phyloP scores from a whole-genome alignment of 2,113 vertebrate species.

The Atherinomorus stipes region DNA sequence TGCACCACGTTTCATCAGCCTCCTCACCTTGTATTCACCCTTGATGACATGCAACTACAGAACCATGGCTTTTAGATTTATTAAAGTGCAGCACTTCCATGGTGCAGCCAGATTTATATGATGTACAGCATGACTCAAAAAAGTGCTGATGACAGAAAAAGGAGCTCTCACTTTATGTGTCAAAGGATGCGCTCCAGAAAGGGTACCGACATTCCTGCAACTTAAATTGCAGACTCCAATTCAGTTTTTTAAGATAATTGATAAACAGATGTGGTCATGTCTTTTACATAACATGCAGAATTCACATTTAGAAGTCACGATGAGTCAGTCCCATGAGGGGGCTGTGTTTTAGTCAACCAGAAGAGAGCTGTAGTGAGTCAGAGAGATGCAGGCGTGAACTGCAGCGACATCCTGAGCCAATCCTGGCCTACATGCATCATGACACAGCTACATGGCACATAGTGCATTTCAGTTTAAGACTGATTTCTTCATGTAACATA shows the following conservation, averaged over 20 bases:
- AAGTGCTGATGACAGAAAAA: conserved; percentile 30
- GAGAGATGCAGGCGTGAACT: conserved; percentile 62
- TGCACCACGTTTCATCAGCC: not conserved
- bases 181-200: not conserved
- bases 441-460: conserved; percentile 49
- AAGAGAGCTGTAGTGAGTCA: conserved; percentile 64
- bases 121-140: not conserved
- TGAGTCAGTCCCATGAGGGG: conserved; percentile 19
- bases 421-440: conserved; percentile 64
- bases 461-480: too few relatives aligned
- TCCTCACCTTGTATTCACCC: not conserved
- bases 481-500: too few relatives aligned
- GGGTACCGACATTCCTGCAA: not conserved
- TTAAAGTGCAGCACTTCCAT: not conserved
- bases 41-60: not conserved
- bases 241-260: not conserved
- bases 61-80: conserved; percentile 13
- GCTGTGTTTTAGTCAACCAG: conserved; percentile 50
- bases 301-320: conserved; percentile 59
- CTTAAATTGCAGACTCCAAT: not conserved
- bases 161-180: conserved; percentile 1
- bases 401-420: conserved; percentile 60
- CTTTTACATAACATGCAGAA: conserved; percentile 37
- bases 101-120: not conserved
- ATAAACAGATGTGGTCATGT: not conserved